Evolutionary conservation across 2,888 invertebrate species (phyloP).

Genomic region (Steromphala cineraria): DNA sequence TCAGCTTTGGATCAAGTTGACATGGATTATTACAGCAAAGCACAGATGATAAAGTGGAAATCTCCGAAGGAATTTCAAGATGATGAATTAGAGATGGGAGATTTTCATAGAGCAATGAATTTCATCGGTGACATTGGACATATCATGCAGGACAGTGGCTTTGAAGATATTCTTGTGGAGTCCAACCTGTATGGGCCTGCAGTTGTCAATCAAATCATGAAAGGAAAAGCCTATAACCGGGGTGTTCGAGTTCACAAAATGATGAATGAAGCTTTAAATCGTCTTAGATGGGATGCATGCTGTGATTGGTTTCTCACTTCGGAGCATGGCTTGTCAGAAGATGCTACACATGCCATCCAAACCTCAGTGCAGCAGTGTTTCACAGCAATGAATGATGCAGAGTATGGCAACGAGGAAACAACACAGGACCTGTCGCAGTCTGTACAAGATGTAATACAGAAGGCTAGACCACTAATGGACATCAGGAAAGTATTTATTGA

Average conservation of each 20-base stretch:
- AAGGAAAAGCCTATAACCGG: constrained; percentile 29
- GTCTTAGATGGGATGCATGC: not conserved
- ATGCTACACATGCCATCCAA: not conserved
- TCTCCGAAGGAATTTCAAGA: constrained; percentile 17
- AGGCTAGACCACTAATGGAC: not conserved
- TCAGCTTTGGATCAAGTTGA: not conserved
- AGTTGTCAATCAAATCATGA: constrained; percentile 17
- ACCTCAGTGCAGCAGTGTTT: not conserved
- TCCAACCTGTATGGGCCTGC: constrained; percentile 19
- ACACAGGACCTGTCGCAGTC: not conserved
- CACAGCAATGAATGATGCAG: not conserved
- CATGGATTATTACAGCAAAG: constrained; percentile 29
- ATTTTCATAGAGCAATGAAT: constrained; percentile 30
- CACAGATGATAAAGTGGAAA: constrained; percentile 32
- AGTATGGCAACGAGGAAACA: not conserved
- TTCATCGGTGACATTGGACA: constrained; percentile 26
- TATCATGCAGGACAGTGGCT: constrained; percentile 17
- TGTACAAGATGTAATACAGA: not conserved
- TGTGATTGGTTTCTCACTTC: not conserved
- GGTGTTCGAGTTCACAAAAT: constrained; percentile 18
- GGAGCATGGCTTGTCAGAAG: not conserved
- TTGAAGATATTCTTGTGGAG: constrained; percentile 14
- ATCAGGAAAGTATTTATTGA: not conserved
- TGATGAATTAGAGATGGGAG: constrained; percentile 31
- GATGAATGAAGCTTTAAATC: not conserved